phyloP scores from a whole-genome alignment of 2,888 invertebrate species.

The Neuroscelio doddi region DNA sequence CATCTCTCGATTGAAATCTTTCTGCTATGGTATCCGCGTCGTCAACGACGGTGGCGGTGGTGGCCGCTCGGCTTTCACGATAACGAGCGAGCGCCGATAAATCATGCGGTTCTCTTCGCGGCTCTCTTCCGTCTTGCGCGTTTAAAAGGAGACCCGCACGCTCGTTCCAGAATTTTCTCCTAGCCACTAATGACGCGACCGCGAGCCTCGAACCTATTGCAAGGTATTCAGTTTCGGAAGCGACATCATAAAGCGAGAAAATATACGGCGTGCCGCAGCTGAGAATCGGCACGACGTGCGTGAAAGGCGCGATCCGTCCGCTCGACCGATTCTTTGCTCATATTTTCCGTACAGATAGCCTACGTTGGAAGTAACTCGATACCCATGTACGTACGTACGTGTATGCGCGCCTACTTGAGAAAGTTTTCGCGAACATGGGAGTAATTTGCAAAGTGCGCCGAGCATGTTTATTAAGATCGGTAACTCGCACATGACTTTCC shows the following conservation, averaged over 20 bases:
- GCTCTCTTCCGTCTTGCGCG: conserved; percentile 55
- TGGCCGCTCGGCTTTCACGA: conserved; percentile 60
- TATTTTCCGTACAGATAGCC: conserved; percentile 28
- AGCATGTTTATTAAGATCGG: conserved; percentile 26
- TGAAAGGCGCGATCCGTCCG: conserved; percentile 52
- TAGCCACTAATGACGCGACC: conserved; percentile 15
- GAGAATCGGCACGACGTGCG: conserved; percentile 44
- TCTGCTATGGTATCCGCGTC: conserved; percentile 14
- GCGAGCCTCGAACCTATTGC: conserved; percentile 28
- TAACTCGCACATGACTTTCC: conserved; percentile 20
- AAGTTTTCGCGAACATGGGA: conserved; percentile 27
- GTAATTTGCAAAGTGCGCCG: conserved; percentile 23
- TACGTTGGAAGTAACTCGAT: conserved; percentile 27
- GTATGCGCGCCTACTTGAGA: conserved; percentile 20
- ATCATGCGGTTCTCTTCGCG: conserved; percentile 56
- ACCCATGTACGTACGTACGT: conserved; percentile 6
- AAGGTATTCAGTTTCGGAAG: conserved; percentile 30
- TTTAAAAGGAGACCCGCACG: conserved; percentile 40
- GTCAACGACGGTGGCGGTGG: conserved; percentile 14
- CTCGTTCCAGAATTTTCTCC: conserved; percentile 35
- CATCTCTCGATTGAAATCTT: conserved; percentile 39
- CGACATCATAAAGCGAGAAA: conserved; percentile 41
- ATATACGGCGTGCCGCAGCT: conserved; percentile 34
- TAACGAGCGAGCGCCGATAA: conserved; percentile 67
- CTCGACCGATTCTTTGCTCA: conserved; percentile 13